Conservation (phyloP, 2,888 invertebrate species). For the Cerastis rubricosa region DNA sequence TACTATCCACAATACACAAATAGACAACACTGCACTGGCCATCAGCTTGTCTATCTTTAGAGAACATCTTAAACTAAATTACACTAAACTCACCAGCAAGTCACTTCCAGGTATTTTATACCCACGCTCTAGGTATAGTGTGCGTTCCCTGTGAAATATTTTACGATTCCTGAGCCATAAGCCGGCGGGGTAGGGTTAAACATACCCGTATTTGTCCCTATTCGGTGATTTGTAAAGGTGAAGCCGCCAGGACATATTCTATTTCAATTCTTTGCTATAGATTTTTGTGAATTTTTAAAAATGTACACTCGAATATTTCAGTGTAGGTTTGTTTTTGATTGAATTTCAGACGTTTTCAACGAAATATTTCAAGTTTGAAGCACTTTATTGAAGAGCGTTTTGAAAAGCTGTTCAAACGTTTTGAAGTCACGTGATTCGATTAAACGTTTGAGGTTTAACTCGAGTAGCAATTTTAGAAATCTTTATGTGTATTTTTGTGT, state of each 20-base stretch:
- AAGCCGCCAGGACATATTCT: slow-evolving; percentile 69
- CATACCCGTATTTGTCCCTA: slow-evolving; percentile 83
- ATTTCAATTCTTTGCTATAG: slow-evolving; percentile 63
- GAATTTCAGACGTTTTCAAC: slow-evolving; percentile 36
- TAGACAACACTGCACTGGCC: background rate
- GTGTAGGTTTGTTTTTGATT: slow-evolving; percentile 28
- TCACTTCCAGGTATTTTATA: slow-evolving; percentile 72
- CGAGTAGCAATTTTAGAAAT: slow-evolving; percentile 3
- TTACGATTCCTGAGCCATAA: slow-evolving; percentile 88
- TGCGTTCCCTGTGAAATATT: slow-evolving; percentile 86
- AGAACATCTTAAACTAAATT: slow-evolving; percentile 13
- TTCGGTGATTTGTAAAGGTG: slow-evolving; percentile 82
- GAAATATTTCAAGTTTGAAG: slow-evolving; percentile 31
- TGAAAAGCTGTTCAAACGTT: slow-evolving; percentile 36
- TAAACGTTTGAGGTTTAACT: slow-evolving; percentile 25
- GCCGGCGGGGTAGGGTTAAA: slow-evolving; percentile 80
- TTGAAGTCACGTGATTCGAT: slow-evolving; percentile 40
- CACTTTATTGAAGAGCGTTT: slow-evolving; percentile 38
- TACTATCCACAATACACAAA: background rate
- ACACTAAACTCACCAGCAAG: slow-evolving; percentile 36
- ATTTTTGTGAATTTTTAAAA: slow-evolving; percentile 59
- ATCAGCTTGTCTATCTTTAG: background rate
- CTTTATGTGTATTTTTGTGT: slow-evolving; percentile 4
- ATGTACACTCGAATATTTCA: slow-evolving; percentile 14
- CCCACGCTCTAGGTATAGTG: slow-evolving; percentile 70